These are phyloP conservation scores for Philopotamus ludificatus DNA, from an alignment of 1,140 invertebrate species.

Conservation along the genomic window DNA sequence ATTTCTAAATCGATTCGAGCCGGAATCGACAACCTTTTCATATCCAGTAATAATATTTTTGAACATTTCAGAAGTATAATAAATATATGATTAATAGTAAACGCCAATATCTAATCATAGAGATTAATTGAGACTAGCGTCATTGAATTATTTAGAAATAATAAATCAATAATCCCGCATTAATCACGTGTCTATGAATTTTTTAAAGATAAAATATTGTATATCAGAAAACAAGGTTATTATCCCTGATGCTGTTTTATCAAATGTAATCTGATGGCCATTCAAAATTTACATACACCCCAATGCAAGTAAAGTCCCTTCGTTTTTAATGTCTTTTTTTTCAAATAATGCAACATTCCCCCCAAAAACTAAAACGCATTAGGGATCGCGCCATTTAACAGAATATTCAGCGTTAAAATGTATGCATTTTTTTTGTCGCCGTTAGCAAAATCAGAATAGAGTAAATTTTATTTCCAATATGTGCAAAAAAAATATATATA, in stretches of 20 bases:
- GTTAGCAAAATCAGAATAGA: constrained; percentile 14
- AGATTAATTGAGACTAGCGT: too few species aligned
- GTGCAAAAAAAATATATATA: constrained; percentile 8
- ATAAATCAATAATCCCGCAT: too few species aligned
- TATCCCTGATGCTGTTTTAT: background rate
- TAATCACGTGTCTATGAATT: too few species aligned
- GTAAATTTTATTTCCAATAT: constrained; percentile 22
- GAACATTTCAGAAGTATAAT: too few species aligned
- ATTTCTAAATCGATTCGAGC: constrained; percentile 27
- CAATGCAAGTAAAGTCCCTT: constrained; percentile 13
- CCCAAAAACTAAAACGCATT: constrained; percentile 35
- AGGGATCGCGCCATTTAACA: constrained; percentile 30
- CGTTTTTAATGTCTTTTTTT: constrained; percentile 40
- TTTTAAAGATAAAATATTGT: too few species aligned
- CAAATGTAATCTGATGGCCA: constrained; percentile 25
- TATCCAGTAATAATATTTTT: too few species aligned
- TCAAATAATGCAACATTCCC: constrained; percentile 32
- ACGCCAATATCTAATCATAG: too few species aligned
- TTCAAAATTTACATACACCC: constrained; percentile 37
- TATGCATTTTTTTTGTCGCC: constrained; percentile 25
- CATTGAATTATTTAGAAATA: too few species aligned
- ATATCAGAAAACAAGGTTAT: too few species aligned
- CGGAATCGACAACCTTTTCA: background rate
- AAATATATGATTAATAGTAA: too few species aligned
- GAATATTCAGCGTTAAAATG: constrained; percentile 28